These are phyloP conservation scores for Meganola albula DNA, from an alignment of 2,888 invertebrate species.

Conservation along the genomic window DNA sequence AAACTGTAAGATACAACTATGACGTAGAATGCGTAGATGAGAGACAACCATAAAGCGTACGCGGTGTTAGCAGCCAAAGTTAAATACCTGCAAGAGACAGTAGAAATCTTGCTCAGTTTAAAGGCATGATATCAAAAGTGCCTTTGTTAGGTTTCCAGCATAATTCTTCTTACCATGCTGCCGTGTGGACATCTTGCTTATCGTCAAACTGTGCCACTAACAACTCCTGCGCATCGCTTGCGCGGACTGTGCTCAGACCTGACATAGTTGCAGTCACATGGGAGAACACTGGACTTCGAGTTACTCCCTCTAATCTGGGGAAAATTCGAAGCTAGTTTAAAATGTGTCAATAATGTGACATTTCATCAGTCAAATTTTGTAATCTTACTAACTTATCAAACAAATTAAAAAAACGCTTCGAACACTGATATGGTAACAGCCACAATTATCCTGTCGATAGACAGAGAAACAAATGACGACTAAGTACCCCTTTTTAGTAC, in stretches of 20 bases:
- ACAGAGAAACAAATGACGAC: too few species aligned
- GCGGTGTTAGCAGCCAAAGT: conserved; percentile 78
- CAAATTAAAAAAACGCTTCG: too few species aligned
- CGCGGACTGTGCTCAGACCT: conserved; percentile 87
- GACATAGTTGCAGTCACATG: conserved; percentile 87
- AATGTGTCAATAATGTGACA: too few species aligned
- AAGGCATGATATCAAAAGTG: too few species aligned
- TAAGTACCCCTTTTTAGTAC: too few species aligned
- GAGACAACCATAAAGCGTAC: conserved; percentile 81
- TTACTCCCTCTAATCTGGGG: conserved; percentile 73
- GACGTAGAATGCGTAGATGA: conserved; percentile 79
- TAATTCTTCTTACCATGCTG: conserved; percentile 79
- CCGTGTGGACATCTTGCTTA: conserved; percentile 81
- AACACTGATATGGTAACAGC: too few species aligned
- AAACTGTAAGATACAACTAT: conserved; percentile 80
- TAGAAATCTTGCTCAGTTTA: too few species aligned
- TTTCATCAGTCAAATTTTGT: too few species aligned
- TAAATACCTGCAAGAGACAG: conserved; percentile 67
- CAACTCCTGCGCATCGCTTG: conserved; percentile 81
- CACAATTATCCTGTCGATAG: too few species aligned
- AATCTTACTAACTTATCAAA: too few species aligned
- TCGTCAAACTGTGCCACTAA: conserved; percentile 80
- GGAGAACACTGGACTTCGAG: conserved; percentile 89
- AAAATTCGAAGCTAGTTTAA: too few species aligned
- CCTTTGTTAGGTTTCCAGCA: too few species aligned